phyloP scores from a whole-genome alignment of 2,113 vertebrate genomes.

The Melanerpes formicivorus region DNA sequence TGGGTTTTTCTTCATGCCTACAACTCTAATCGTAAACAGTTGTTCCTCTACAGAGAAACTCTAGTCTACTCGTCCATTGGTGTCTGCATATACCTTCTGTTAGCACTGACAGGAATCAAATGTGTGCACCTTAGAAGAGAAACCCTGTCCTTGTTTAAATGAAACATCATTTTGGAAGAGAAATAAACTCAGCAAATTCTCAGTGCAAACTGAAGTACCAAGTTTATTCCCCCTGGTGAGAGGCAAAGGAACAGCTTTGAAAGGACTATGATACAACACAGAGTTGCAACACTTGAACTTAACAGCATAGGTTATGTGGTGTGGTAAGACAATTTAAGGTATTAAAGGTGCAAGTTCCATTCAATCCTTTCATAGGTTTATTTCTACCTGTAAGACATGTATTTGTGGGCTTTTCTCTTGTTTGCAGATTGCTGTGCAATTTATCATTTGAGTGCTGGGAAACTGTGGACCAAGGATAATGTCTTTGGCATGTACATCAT shows the following conservation, averaged over 20 bases:
- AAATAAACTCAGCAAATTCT: background rate
- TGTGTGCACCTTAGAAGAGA: background rate
- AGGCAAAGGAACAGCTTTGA: background rate
- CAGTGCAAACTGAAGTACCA: background rate
- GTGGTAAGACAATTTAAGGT: background rate
- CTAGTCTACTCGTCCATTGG: background rate
- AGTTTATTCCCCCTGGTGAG: background rate
- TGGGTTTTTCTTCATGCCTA: conserved; percentile 31
- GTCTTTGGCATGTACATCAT: background rate
- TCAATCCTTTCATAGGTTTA: background rate
- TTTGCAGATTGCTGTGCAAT: background rate
- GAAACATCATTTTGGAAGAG: background rate
- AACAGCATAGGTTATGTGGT: background rate
- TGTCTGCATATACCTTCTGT: background rate
- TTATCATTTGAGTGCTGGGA: background rate
- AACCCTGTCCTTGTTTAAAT: background rate
- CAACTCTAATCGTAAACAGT: conserved; percentile 64
- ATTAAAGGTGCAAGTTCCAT: background rate
- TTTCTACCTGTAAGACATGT: background rate
- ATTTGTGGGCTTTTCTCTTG: background rate
- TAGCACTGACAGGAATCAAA: background rate
- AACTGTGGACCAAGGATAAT: background rate
- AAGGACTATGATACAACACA: background rate
- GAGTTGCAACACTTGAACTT: background rate
- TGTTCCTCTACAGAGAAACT: conserved; percentile 55